Conservation (phyloP, 92 coral and sea anemone genomes). For the Zoanthus sociatus region DNA sequence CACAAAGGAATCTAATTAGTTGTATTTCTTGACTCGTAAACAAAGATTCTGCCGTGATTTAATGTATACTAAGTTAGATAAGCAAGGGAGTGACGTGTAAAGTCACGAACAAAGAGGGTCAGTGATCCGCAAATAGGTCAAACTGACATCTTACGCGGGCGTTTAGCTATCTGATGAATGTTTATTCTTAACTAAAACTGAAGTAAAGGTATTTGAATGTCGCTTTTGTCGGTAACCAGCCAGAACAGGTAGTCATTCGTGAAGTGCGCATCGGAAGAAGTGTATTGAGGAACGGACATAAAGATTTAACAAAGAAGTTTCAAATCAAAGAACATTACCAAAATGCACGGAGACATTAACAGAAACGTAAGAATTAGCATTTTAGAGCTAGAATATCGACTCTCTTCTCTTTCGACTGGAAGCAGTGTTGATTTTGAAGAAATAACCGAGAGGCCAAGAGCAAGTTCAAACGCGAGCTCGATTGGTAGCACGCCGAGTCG, state of each 20-base stretch:
- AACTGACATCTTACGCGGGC: slow-evolving; percentile 23
- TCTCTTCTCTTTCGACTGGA: slow-evolving; percentile 36
- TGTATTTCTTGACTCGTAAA: neutral
- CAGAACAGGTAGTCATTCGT: slow-evolving; percentile 13
- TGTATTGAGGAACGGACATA: neutral
- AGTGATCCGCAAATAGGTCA: slow-evolving; percentile 14
- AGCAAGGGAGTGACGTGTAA: slow-evolving; percentile 17
- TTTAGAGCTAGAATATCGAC: slow-evolving; percentile 18
- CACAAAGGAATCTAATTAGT: no score
- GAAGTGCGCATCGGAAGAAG: neutral
- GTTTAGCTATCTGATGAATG: slow-evolving; percentile 38
- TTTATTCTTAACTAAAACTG: neutral
- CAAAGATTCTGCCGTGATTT: neutral
- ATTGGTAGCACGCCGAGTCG: neutral
- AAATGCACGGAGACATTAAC: slow-evolving; percentile 32
- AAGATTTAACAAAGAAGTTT: neutral
- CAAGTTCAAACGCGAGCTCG: slow-evolving; percentile 19
- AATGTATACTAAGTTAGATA: neutral
- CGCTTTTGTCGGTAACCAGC: slow-evolving; percentile 14
- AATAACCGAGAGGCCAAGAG: neutral
- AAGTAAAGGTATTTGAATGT: slow-evolving; percentile 1
- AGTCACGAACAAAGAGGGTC: slow-evolving; percentile 18
- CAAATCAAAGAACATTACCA: slow-evolving; percentile 8
- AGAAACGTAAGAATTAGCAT: slow-evolving; percentile 25
- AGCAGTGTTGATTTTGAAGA: slow-evolving; percentile 37